phyloP scores from a whole-genome alignment of 2,888 invertebrate species.

The Apotomis turbidana region DNA sequence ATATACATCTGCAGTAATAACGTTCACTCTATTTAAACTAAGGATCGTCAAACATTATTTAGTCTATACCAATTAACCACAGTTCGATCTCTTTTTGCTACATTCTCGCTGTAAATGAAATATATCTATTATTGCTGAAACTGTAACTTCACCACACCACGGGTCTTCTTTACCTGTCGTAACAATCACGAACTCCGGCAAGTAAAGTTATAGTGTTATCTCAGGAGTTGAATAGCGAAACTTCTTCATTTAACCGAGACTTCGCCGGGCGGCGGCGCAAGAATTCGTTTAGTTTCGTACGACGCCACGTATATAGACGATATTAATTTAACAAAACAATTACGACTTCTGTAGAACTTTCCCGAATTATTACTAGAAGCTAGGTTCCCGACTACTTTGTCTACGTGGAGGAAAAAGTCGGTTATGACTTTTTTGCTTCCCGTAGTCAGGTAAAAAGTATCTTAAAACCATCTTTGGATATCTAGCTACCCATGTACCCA shows the following conservation, averaged over 20 bases:
- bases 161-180: constrained; percentile 44
- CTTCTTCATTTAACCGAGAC: constrained; percentile 48
- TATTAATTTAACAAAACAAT: constrained; percentile 3
- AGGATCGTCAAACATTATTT: background rate
- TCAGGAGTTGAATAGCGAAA: constrained; percentile 50
- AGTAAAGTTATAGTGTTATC: constrained; percentile 49
- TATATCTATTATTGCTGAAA: constrained; percentile 37
- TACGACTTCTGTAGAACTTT: background rate
- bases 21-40: background rate
- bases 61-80: background rate
- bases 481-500: too few species aligned
- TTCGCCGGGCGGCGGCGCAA: constrained; percentile 25
- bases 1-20: too few species aligned
- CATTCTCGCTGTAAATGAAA: constrained; percentile 21
- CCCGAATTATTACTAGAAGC: background rate
- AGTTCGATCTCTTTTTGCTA: constrained; percentile 1
- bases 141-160: constrained; percentile 36
- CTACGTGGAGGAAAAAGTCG: too few species aligned
- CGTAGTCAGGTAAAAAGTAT: too few species aligned
- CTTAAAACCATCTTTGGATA: too few species aligned
- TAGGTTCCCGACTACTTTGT: background rate
- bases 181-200: constrained; percentile 45
- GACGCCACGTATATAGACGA: constrained; percentile 9
- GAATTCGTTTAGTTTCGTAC: constrained; percentile 32
- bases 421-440: too few species aligned